Evolutionary conservation across 2,888 invertebrate species (phyloP), one percentile per base, ranked within the genome.

Genomic region (Lobophora halterata): DNA sequence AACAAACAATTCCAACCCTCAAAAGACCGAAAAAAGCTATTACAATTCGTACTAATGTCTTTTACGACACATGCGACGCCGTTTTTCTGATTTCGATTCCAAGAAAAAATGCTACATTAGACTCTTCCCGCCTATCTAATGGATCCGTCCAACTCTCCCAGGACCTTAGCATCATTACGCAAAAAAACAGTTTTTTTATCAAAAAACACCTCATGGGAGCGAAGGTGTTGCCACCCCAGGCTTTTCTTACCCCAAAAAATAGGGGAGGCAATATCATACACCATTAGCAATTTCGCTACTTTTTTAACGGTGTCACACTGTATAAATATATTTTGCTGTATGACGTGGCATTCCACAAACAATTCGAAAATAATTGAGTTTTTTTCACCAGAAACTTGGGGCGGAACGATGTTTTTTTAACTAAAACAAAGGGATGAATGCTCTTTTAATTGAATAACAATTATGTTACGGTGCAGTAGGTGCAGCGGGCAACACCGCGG

Each of bases 221-320:
- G 71, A 79, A 85, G 86, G 86, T 86, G 86, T 79, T 76, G 64
- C 85, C 82, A 79, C 85, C 85, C 83, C 72, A 71, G 71, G 72
- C 75, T 79, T 79, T 79, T 77, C 81, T 82, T 83, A 74, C 83
- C 80, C 83, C 63, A 75, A 71, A 71, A n/a, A 76, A 73, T 73
- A 76, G 76, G 86, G 86, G 86, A 87, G 83, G 88, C 89, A 89
- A 89, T 89, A 89, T 89, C 88, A 88, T 88, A 88, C 87, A 83
- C 88, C 88, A 88, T 88, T 88, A 88, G 82, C 87, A 80, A 87
- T 88, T 86, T 87, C 73, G 76, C 67, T 79, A 82, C 79, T 87
- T 88, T 86, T 87, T 88, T 88, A 85, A 86, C 86, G 79, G 76
- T 83, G 86, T 86, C 82, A 78, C 83, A 79, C 69, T 75, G 79